These are phyloP conservation scores for Phaonia tiefii DNA, from an alignment of 2,888 invertebrate species.

Conservation along the genomic window DNA sequence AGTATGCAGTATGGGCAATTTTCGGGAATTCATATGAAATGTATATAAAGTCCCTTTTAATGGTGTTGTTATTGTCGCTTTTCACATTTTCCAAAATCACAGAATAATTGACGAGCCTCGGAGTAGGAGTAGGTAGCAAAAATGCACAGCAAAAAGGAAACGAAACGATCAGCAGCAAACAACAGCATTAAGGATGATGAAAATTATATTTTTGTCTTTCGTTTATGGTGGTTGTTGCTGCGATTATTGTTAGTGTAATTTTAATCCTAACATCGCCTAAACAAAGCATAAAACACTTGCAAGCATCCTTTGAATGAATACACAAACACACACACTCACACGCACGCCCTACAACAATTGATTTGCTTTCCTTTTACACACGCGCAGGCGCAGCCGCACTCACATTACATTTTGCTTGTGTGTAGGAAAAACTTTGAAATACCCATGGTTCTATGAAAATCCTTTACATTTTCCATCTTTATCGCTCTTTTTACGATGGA, in stretches of 20 bases:
- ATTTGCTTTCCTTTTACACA: not conserved
- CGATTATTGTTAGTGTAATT: slow-evolving; percentile 19
- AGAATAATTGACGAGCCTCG: slow-evolving; percentile 50
- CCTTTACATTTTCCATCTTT: slow-evolving; percentile 19
- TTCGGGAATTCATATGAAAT: slow-evolving; percentile 48
- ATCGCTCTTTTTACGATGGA: slow-evolving; percentile 12
- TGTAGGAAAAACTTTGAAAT: slow-evolving; percentile 56
- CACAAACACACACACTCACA: slow-evolving; percentile 24
- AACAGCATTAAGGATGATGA: slow-evolving; percentile 24
- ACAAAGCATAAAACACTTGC: slow-evolving; percentile 61
- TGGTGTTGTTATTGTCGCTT: slow-evolving; percentile 39
- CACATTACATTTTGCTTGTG: too few relatives aligned
- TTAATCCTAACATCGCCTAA: slow-evolving; percentile 58
- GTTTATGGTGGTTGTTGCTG: slow-evolving; percentile 29
- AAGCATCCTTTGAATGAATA: slow-evolving; percentile 38
- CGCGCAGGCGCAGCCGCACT: too few relatives aligned
- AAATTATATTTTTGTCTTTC: slow-evolving; percentile 25
- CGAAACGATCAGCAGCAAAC: slow-evolving; percentile 18
- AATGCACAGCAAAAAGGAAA: slow-evolving; percentile 27
- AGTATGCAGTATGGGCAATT: slow-evolving; percentile 14
- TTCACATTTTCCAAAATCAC: not conserved
- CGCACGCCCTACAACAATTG: not conserved
- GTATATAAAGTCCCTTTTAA: slow-evolving; percentile 40
- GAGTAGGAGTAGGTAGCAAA: slow-evolving; percentile 41
- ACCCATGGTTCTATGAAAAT: slow-evolving; percentile 26